Evolutionary conservation across 2,888 invertebrate species (phyloP).

Genomic region (Gerris lacustris): DNA sequence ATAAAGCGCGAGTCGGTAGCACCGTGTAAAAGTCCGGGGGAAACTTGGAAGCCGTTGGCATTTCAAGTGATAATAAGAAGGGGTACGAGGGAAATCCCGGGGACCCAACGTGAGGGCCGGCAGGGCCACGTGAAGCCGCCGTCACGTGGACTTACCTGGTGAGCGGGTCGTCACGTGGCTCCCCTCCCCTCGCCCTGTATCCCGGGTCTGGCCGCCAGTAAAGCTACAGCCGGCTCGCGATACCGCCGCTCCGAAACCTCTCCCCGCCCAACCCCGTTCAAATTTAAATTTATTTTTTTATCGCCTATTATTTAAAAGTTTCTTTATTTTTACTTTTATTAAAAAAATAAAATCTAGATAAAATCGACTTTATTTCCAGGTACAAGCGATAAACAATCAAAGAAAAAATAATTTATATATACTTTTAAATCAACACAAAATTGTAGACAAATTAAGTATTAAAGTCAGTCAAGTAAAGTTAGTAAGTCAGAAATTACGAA

Average conservation of each 20-base stretch:
- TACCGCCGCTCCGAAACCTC: not conserved
- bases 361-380: not conserved
- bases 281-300: too few relatives aligned
- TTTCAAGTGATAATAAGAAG: not conserved
- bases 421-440: constrained; percentile 3
- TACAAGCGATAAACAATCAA: not conserved
- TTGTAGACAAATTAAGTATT: not conserved
- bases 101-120: not conserved
- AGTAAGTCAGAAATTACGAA: too few relatives aligned
- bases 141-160: not conserved
- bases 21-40: too few relatives aligned
- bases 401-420: not conserved
- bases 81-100: not conserved
- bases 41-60: not conserved
- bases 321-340: too few relatives aligned
- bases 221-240: not conserved
- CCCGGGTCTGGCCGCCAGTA: not conserved
- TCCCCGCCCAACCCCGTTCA: not conserved
- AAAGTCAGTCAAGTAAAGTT: too few relatives aligned
- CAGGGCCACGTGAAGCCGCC: not conserved
- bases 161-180: not conserved
- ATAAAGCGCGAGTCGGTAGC: too few relatives aligned
- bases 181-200: not conserved
- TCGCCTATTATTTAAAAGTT: too few relatives aligned
- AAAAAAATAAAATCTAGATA: too few relatives aligned